phyloP scores from a whole-genome alignment of 2,888 invertebrate genomes.

The Acronicta alni region DNA sequence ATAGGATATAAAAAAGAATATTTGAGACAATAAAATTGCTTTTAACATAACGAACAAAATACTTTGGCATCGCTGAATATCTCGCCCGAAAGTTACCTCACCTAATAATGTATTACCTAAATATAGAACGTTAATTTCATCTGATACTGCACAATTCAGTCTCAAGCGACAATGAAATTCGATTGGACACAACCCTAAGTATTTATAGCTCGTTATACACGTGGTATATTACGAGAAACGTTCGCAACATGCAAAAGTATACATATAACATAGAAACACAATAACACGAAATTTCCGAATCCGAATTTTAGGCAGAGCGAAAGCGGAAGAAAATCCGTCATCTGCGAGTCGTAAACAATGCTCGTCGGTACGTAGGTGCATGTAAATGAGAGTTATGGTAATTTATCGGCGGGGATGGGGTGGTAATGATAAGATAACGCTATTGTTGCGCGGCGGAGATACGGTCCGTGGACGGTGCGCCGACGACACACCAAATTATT shows the following conservation, averaged over 20 bases:
- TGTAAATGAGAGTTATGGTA: slow-evolving; percentile 87
- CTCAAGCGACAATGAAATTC: slow-evolving; percentile 24
- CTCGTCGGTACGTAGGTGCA: slow-evolving; percentile 78
- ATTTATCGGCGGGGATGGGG: slow-evolving; percentile 82
- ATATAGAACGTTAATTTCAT: slow-evolving; percentile 37
- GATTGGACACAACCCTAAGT: slow-evolving; percentile 40
- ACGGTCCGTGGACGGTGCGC: slow-evolving; percentile 69
- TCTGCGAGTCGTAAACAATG: slow-evolving; percentile 85
- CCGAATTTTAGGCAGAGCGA: slow-evolving; percentile 63
- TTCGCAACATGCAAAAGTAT: slow-evolving; percentile 29
- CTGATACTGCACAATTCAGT: slow-evolving; percentile 1
- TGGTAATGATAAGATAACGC: slow-evolving; percentile 86
- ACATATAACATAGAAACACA: slow-evolving; percentile 29
- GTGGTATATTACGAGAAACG: slow-evolving; percentile 39
- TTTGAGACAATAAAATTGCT: slow-evolving; percentile 56
- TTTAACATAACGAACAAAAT: slow-evolving; percentile 57
- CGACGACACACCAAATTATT: slow-evolving; percentile 52
- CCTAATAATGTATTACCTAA: slow-evolving; percentile 44
- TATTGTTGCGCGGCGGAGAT: slow-evolving; percentile 80
- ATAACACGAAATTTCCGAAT: slow-evolving; percentile 57
- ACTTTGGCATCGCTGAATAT: slow-evolving; percentile 55
- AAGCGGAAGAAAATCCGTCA: slow-evolving; percentile 88
- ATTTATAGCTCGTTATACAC: slow-evolving; percentile 35
- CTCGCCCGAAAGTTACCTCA: slow-evolving; percentile 34
- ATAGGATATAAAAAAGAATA: slow-evolving; percentile 53